phyloP scores from a whole-genome alignment of 2,888 invertebrate genomes.

The Ellobium chinense region DNA sequence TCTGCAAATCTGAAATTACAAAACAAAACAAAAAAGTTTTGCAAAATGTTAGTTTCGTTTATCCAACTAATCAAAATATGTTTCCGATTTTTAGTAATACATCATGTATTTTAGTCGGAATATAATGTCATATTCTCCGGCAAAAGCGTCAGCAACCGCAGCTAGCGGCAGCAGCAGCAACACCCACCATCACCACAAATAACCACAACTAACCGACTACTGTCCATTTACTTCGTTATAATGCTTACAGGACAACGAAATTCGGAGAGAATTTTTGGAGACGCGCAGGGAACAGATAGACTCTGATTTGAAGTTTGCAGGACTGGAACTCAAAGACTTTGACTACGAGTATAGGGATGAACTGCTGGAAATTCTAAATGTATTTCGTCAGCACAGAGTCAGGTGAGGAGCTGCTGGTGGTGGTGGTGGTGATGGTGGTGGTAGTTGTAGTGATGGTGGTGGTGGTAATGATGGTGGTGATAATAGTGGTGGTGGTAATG shows the following conservation, averaged over 20 bases:
- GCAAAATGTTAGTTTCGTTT: too few relatives aligned
- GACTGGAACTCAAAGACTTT: constrained; percentile 8
- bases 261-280: constrained; percentile 16
- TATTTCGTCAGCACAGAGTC: constrained; percentile 30
- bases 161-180: too few relatives aligned
- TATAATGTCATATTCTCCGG: too few relatives aligned
- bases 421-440: not conserved
- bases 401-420: constrained; percentile 2
- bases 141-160: too few relatives aligned
- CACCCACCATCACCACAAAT: too few relatives aligned
- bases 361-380: constrained; percentile 27
- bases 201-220: too few relatives aligned
- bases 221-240: too few relatives aligned
- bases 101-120: too few relatives aligned
- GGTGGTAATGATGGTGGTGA: not conserved
- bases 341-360: constrained; percentile 12
- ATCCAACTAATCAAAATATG: too few relatives aligned
- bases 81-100: too few relatives aligned
- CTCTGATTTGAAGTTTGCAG: constrained; percentile 19
- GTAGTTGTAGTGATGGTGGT: not conserved
- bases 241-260: constrained; percentile 22
- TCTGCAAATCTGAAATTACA: too few relatives aligned
- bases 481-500: not conserved
- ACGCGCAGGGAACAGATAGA: constrained; percentile 9
- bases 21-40: too few relatives aligned